These are phyloP conservation scores for Nephila pilipes DNA, from an alignment of 1,140 invertebrate genomes.

Conservation along the genomic window DNA sequence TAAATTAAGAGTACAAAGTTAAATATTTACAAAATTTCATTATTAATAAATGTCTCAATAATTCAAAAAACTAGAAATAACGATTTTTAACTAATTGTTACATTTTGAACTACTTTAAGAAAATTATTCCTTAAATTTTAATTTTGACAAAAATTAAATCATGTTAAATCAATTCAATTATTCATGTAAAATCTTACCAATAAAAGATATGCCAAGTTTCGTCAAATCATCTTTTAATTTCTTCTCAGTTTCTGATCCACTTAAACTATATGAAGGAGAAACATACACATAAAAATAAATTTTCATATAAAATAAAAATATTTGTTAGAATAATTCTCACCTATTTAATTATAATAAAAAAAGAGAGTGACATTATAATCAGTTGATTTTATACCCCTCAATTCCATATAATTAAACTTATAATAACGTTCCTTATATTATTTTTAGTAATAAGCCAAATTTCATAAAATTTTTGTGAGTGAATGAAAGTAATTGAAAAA, in stretches of 20 bases:
- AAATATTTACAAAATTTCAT: too few species aligned
- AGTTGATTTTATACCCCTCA: neutral
- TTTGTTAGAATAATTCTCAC: neutral
- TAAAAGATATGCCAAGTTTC: constrained; percentile 86
- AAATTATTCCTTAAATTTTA: too few species aligned
- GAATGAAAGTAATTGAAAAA: too few species aligned
- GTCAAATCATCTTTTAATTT: constrained; percentile 85
- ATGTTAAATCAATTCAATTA: neutral
- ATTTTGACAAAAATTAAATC: too few species aligned
- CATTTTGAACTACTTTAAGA: too few species aligned
- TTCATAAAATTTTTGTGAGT: too few species aligned
- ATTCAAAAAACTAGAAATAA: too few species aligned
- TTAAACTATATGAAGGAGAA: too few species aligned
- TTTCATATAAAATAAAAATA: neutral
- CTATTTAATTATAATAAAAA: neutral
- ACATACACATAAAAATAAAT: constrained; percentile 75
- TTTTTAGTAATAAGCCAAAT: neutral
- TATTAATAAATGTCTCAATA: too few species aligned
- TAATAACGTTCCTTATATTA: neutral
- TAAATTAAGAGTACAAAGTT: too few species aligned
- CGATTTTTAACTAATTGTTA: too few species aligned
- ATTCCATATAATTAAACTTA: neutral
- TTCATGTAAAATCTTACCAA: constrained; percentile 78
- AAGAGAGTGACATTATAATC: neutral
- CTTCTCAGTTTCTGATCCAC: constrained; percentile 89